phyloP scores from a whole-genome alignment of 92 coral and sea anemone genomes.

The Hydrozoanthus gracilis region DNA sequence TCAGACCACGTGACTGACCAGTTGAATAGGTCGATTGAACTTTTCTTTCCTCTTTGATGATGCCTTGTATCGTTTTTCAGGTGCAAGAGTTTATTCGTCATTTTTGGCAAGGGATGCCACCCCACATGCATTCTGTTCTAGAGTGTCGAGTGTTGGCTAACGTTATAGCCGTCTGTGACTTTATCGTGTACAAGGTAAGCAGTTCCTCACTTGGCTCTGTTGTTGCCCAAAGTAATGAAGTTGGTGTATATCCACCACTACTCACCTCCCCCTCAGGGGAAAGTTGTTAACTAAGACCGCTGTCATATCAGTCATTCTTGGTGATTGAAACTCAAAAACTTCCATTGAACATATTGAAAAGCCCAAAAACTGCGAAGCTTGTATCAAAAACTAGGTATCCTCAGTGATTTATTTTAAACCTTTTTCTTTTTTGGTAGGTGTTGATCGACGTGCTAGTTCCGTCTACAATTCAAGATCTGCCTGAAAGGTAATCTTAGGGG shows the following conservation, averaged over 20 bases:
- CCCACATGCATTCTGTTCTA: conserved; percentile 88
- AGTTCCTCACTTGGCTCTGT: no score
- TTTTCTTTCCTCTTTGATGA: no score
- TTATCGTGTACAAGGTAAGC: conserved; percentile 91
- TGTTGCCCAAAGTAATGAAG: no score
- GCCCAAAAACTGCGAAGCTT: no score
- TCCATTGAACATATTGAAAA: no score
- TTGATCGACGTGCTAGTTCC: conserved; percentile 94
- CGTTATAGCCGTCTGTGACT: conserved; percentile 92
- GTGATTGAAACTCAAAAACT: no score
- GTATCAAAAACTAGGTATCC: background rate
- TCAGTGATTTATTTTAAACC: background rate
- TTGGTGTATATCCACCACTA: no score
- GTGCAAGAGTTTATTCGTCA: conserved; percentile 88
- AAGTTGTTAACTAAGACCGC: no score
- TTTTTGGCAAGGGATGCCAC: conserved; percentile 99
- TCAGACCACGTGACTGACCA: no score
- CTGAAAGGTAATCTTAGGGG: conserved; percentile 76
- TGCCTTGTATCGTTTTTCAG: conserved; percentile 38
- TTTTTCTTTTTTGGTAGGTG: conserved; percentile 59
- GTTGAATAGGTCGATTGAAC: no score
- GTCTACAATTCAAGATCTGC: conserved; percentile 96
- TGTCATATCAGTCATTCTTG: no score
- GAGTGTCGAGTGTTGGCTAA: conserved; percentile 85
- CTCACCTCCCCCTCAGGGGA: no score